Evolutionary conservation across 2,797 vertebrate genomes (phyloP), one percentile per base, ranked within the genome.

Genomic region (Protonibea diacanthus): DNA sequence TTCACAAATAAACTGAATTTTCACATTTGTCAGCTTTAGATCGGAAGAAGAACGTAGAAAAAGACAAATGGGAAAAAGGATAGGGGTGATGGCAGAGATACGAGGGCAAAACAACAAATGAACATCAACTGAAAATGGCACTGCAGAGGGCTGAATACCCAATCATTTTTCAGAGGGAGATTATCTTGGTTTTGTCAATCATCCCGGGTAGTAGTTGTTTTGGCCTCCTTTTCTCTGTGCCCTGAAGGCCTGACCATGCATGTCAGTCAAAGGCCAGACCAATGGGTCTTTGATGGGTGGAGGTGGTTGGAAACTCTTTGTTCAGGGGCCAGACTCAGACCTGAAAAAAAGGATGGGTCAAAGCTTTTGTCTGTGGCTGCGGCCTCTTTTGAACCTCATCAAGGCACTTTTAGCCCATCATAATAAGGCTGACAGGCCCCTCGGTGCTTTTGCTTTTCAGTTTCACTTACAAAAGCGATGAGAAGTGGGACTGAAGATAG

Each of bases 281-380:
- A 53, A 55, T 6, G 40, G 66, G 55, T 79, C 78, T 69, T 53
- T 58, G 67, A 78, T 70, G 71, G 67, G 23, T 78, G 71, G 72
- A 68, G 72, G 85, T 74, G 57, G 49, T 49, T 64, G 21, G n/a
- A 21, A 51, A 17, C 25, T 75, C 85, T 94, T 95, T 95, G 91
- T 94, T 91, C 81, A 13, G 33, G 47, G 48, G 48, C 77, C 91
- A 91, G 92, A 90, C 86, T 71, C 81, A 85, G 83, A 83, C 74
- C 78, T 78, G 82, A 62, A 48, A 80, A 84, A 81, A 25, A n/a
- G 65, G 71, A 74, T 0, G 90, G 86, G 82, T 78, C 48, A 62
- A 7, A 12, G 81, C 80, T 84, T 93, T 91, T 93, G 91, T 94
- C 88, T 84, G 89, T 68, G 77, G 59, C 83, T 52, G 40, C 12